Conservation (phyloP, 2,888 invertebrate species). For the Rapana venosa region DNA sequence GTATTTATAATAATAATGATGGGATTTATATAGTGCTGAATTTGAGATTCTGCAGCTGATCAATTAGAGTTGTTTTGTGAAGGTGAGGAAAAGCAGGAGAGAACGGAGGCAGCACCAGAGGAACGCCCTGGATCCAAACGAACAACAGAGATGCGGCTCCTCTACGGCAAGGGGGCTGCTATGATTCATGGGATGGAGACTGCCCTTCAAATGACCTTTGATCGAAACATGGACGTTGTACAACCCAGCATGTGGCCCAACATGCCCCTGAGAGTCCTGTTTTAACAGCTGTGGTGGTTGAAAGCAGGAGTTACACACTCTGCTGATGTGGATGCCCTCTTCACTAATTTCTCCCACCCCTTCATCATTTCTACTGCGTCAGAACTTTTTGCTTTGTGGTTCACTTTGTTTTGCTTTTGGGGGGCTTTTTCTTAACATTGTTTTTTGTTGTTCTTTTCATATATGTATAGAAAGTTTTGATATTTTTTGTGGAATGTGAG, state of each 20-base stretch:
- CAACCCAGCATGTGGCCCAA: constrained; percentile 87
- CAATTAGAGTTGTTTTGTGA: neutral
- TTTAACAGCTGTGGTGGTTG: constrained; percentile 42
- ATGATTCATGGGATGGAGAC: constrained; percentile 87
- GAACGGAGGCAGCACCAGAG: constrained; percentile 67
- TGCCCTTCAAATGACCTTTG: constrained; percentile 84
- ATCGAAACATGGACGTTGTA: constrained; percentile 82
- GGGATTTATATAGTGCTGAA: too few relatives aligned
- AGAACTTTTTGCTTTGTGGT: neutral
- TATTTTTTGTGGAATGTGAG: too few relatives aligned
- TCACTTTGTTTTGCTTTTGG: neutral
- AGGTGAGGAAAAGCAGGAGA: constrained; percentile 48
- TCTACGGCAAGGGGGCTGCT: constrained; percentile 85
- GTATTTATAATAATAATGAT: too few relatives aligned
- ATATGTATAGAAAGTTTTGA: too few relatives aligned
- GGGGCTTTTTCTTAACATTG: too few relatives aligned
- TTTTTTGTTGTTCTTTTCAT: too few relatives aligned
- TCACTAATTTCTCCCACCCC: too few relatives aligned
- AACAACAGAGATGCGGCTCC: constrained; percentile 72
- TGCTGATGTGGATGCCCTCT: too few relatives aligned
- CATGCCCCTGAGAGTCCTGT: constrained; percentile 82
- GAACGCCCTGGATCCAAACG: constrained; percentile 73
- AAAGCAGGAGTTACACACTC: neutral
- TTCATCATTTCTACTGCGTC: neutral
- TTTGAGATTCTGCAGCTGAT: neutral